Conservation (phyloP, 2,888 invertebrate species). For the Amphipyra berbera region DNA sequence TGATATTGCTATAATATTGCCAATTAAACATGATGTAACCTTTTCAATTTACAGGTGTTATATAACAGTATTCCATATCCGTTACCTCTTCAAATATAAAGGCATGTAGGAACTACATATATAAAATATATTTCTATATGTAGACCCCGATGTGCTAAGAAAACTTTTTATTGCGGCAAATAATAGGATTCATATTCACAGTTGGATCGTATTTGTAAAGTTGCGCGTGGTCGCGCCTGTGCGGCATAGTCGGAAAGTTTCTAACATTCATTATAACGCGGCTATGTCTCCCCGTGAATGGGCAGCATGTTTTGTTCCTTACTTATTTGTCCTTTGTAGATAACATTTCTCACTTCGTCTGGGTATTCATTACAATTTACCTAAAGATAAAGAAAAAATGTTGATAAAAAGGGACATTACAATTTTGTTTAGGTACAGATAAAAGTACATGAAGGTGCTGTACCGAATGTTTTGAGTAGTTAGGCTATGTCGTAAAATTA, state of each 20-base stretch:
- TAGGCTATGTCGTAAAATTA: too few relatives aligned
- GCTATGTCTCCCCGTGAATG: conserved; percentile 50
- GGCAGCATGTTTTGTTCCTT: conserved; percentile 48
- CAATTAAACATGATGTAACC: conserved; percentile 8
- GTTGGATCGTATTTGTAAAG: conserved; percentile 70
- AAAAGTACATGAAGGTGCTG: conserved; percentile 2
- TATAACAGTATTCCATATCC: conserved; percentile 18
- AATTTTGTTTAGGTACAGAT: conserved; percentile 29
- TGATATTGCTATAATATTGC: conserved; percentile 12
- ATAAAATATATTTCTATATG: not conserved
- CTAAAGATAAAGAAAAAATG: conserved; percentile 53
- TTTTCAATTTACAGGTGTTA: not conserved
- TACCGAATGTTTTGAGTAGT: not conserved
- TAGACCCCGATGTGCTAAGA: conserved; percentile 60
- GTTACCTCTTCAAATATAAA: conserved; percentile 11
- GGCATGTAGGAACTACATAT: conserved; percentile 6
- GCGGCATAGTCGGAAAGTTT: conserved; percentile 64
- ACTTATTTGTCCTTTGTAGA: conserved; percentile 54
- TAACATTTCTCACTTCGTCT: conserved; percentile 43
- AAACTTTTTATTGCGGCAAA: conserved; percentile 81
- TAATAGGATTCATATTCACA: conserved; percentile 81
- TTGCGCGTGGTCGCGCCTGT: conserved; percentile 62
- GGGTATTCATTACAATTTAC: conserved; percentile 43
- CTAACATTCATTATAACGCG: conserved; percentile 63
- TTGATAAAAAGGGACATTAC: conserved; percentile 36